A percentile compares a stretch with the other conserved stretches of the same genome.
Conservation (phyloP, 1,140 invertebrate genomes). For the Araneus ventricosus region DNA sequence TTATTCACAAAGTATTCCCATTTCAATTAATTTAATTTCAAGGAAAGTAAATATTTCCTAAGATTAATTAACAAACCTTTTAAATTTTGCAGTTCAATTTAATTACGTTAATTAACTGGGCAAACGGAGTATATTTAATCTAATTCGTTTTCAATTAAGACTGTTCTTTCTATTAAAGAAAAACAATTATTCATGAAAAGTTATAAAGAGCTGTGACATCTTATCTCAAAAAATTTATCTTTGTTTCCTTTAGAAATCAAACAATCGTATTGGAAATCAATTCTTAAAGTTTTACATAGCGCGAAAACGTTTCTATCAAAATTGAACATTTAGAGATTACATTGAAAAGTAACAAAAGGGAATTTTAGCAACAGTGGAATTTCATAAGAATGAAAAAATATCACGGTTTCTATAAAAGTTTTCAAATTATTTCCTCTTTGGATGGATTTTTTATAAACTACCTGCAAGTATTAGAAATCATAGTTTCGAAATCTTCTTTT, state of each 20-base stretch:
- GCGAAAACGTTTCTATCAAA: not conserved
- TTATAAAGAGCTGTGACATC: too few species aligned
- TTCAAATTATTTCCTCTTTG: slow-evolving; percentile 16
- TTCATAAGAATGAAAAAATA: not conserved
- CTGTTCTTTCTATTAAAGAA: too few species aligned
- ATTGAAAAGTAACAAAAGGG: not conserved
- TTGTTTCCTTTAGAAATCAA: not conserved
- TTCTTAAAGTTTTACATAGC: not conserved
- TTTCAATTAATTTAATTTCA: too few species aligned
- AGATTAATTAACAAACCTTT: too few species aligned
- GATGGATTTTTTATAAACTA: not conserved
- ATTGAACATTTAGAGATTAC: not conserved
- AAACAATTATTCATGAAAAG: too few species aligned
- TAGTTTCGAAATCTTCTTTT: not conserved
- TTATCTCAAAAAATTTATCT: not conserved
- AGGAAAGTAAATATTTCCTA: too few species aligned
- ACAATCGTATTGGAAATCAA: slow-evolving; percentile 28
- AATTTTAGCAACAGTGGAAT: not conserved
- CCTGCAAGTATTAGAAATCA: slow-evolving; percentile 19
- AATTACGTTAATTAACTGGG: too few species aligned
- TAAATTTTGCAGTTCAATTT: too few species aligned
- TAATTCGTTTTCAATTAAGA: too few species aligned
- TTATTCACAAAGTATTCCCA: too few species aligned
- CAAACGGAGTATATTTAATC: too few species aligned
- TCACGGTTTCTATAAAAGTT: slow-evolving; percentile 12